These are phyloP conservation scores for Ectropis grisescens DNA, from an alignment of 1,140 invertebrate species.

Conservation along the genomic window DNA sequence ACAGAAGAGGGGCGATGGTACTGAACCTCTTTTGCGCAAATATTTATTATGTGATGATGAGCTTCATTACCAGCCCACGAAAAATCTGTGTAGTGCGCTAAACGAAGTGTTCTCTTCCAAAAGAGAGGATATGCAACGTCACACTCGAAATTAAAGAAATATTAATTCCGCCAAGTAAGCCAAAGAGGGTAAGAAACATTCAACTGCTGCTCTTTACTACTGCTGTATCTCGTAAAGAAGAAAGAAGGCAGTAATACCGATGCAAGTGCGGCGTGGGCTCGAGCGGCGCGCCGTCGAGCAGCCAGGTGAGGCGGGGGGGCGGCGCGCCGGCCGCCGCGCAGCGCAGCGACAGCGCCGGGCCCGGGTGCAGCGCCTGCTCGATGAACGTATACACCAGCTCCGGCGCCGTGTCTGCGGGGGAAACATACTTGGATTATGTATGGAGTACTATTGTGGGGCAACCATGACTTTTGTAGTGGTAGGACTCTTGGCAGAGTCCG, in stretches of 20 bases:
- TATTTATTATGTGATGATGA: too few relatives aligned
- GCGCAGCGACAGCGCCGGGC: conserved; percentile 82
- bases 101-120: too few relatives aligned
- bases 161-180: not conserved
- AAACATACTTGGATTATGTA: not conserved
- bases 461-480: not conserved
- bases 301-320: conserved; percentile 86
- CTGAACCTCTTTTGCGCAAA: too few relatives aligned
- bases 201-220: not conserved
- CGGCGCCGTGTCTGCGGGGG: conserved; percentile 78
- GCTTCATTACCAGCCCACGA: too few relatives aligned
- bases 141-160: not conserved
- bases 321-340: conserved; percentile 90
- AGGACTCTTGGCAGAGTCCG: too few relatives aligned
- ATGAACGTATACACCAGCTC: conserved; percentile 87
- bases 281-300: conserved; percentile 82
- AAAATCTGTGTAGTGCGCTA: too few relatives aligned
- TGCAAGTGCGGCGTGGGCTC: conserved; percentile 70
- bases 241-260: conserved; percentile 48
- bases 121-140: too few relatives aligned
- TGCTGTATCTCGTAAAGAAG: not conserved
- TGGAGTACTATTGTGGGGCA: not conserved
- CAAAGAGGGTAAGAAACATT: not conserved
- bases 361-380: conserved; percentile 85
- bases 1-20: too few relatives aligned